Evolutionary conservation across 2,888 invertebrate genomes (phyloP), one percentile per base, ranked within the genome.

Genomic region (Empis livida): DNA sequence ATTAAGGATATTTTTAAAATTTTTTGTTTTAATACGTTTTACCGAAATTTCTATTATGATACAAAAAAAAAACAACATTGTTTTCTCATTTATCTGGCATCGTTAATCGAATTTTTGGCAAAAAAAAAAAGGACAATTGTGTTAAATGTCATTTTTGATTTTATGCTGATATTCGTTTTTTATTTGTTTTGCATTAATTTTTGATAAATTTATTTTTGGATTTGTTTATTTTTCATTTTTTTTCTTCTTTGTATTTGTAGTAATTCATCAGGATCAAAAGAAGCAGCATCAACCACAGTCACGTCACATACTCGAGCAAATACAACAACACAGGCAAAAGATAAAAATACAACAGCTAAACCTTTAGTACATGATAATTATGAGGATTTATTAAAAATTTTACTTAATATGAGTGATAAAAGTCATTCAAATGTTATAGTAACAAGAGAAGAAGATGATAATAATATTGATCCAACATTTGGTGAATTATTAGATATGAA

Each of bases 401-500:
- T 68, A 27, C 55, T 57, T 42, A 59, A 61, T 45, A 20, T 44
- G 1, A 47, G 31, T 16, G 52, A 54, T 27, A 47, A 57, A 3
- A 57, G 55, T 49, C 63, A 63, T 45, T 51, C 58, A 8, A 66
- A 66, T 51, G 72, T 74, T 13, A 60, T 74, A 38, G 60, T 68
- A 49, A 70, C 70, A 50, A 70, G 67, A 49, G 70, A 72, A 42
- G 76, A 77, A 54, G 71, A 76, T 41, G 77, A 78, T 50, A 51
- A 51, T 38, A 48, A 55, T 11, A 65, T 79, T 51, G 84, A 84
- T 64, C 86, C 85, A 0, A 80, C 79, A 5, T 72, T 89, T 49
- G 82, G 76, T 0, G 79, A 84, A 57, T 67, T 86, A 65, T 79
- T 81, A 59, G 78, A 69, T 48, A 61, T 72, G 35, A 60, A 62